Percentiles rank a stretch among this genome's conserved stretches.
phyloP scores from a whole-genome alignment of 2,888 invertebrate species.

The Cheilosia vernalis region DNA sequence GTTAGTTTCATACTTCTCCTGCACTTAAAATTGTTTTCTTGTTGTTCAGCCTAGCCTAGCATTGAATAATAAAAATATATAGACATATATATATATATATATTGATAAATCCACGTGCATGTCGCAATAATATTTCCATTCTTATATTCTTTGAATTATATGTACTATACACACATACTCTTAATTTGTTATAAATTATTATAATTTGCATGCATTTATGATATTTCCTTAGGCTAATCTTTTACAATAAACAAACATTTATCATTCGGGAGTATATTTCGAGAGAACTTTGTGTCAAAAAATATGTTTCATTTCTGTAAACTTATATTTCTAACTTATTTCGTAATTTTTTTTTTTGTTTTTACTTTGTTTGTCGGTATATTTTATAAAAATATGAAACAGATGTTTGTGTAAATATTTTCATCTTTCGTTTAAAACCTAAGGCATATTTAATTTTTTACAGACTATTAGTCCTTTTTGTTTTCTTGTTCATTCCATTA shows the following conservation, averaged over 20 bases:
- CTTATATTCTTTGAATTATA: not conserved
- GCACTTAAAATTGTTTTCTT: not conserved
- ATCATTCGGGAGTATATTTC: slow-evolving; percentile 1
- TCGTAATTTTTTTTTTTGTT: not conserved
- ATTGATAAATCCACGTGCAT: not conserved
- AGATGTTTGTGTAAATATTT: slow-evolving; percentile 36
- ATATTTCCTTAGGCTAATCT: not conserved
- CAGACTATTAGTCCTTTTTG: slow-evolving; percentile 50
- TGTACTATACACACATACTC: not conserved
- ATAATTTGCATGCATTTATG: no score
- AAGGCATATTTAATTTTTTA: slow-evolving; percentile 48
- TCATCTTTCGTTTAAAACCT: slow-evolving; percentile 41
- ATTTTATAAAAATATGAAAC: slow-evolving; percentile 58
- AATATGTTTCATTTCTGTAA: not conserved
- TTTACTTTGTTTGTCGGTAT: not conserved
- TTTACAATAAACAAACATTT: not conserved
- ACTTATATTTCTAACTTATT: not conserved
- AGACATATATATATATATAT: slow-evolving; percentile 1
- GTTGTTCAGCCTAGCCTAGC: slow-evolving; percentile 13
- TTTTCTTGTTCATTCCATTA: not conserved
- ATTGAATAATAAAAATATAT: slow-evolving; percentile 20
- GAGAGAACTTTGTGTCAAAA: not conserved
- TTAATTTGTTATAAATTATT: no score
- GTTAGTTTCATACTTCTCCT: slow-evolving; percentile 16
- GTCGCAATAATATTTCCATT: not conserved